A percentile compares a stretch with the other conserved stretches of the same genome.
phyloP scores from a whole-genome alignment of 2,113 vertebrate genomes.

The Brachypteracias leptosomus region DNA sequence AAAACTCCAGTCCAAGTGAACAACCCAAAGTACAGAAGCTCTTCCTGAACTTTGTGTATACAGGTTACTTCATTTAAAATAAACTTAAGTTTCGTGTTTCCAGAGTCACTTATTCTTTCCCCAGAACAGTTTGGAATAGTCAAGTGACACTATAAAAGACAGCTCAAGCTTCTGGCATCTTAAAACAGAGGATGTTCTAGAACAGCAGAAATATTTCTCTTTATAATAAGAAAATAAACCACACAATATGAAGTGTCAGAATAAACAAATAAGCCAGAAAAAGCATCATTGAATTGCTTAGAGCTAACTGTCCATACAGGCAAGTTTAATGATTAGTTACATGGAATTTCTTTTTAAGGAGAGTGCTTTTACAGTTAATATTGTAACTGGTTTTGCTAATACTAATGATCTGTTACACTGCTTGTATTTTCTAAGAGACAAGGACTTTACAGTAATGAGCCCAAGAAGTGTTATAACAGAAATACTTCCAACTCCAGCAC shows the following conservation, averaged over 20 bases:
- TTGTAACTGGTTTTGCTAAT: neutral
- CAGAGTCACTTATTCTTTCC: neutral
- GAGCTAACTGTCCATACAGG: neutral
- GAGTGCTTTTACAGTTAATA: neutral
- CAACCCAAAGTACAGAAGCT: accelerated
- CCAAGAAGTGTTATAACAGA: neutral
- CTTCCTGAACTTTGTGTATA: neutral
- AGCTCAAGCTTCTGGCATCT: neutral
- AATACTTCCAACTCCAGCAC: neutral
- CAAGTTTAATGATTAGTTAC: neutral
- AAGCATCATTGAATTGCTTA: neutral
- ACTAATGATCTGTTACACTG: neutral
- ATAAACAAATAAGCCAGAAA: neutral
- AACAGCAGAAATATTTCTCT: neutral
- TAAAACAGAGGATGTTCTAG: neutral
- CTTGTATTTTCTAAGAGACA: neutral
- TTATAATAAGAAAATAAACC: neutral
- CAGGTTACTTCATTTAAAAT: neutral
- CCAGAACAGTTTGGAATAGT: neutral
- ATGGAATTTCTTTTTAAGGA: neutral
- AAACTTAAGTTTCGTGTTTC: neutral
- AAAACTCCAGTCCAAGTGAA: neutral
- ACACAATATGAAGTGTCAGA: neutral
- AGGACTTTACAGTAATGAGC: neutral
- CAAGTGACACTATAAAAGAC: neutral